Conservation (phyloP, 2,113 vertebrate species). For the Alethe castanea region DNA sequence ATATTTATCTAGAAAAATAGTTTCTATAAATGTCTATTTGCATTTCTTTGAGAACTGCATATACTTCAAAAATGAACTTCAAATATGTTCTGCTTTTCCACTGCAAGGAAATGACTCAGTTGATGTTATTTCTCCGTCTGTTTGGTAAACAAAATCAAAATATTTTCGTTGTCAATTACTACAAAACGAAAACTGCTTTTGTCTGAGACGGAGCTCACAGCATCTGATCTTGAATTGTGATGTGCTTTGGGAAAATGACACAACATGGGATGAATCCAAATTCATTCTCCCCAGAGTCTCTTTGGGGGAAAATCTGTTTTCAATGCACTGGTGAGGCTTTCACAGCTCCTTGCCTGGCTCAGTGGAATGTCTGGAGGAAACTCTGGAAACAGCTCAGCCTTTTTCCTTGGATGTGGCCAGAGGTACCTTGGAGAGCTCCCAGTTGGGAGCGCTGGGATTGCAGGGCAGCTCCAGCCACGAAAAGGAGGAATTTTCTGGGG, state of each 20-base stretch:
- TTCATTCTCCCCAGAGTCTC: neutral
- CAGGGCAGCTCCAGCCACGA: neutral
- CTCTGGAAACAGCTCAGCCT: neutral
- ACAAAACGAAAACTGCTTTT: neutral
- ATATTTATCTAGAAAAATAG: neutral
- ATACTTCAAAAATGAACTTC: neutral
- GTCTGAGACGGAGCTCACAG: neutral
- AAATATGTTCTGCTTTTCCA: neutral
- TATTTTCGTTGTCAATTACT: neutral
- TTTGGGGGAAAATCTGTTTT: neutral
- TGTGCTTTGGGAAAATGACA: neutral
- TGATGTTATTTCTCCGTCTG: neutral
- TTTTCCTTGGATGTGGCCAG: no score
- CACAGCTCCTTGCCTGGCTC: neutral
- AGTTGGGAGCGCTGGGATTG: neutral
- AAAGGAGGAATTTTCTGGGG: accelerated
- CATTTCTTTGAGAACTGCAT: neutral
- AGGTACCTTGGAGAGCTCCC: neutral
- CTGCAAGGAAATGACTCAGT: neutral
- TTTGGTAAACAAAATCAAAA: slow-evolving; percentile 1
- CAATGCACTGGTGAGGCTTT: neutral
- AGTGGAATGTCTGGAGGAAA: neutral
- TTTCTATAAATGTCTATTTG: neutral
- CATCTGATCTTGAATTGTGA: neutral
- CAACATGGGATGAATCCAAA: neutral